phyloP scores from a whole-genome alignment of 2,888 invertebrate genomes.

The Pristionchus arcanus region DNA sequence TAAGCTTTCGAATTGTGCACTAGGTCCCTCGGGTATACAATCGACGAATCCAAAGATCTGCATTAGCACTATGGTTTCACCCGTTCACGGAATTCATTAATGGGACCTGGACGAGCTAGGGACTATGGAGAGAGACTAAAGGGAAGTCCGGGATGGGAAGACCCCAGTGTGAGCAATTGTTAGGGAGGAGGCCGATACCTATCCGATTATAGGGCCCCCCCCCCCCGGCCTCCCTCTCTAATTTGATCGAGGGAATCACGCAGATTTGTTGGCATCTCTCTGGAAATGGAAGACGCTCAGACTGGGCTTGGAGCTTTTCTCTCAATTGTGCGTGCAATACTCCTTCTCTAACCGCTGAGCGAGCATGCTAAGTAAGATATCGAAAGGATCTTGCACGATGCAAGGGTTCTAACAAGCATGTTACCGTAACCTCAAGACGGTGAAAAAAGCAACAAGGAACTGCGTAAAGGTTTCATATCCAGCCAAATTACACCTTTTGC shows the following conservation, averaged over 20 bases:
- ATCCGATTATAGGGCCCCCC: neutral
- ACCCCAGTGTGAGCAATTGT: neutral
- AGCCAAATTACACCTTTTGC: neutral
- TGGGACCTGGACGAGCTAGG: too few relatives aligned
- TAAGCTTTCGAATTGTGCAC: too few relatives aligned
- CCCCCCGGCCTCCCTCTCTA: neutral
- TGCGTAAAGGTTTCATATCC: neutral
- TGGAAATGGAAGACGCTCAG: neutral
- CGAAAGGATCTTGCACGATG: too few relatives aligned
- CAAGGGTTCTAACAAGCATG: too few relatives aligned
- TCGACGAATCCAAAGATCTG: too few relatives aligned
- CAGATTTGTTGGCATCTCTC: neutral
- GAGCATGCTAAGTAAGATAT: too few relatives aligned
- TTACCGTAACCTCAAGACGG: neutral
- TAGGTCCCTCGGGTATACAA: too few relatives aligned
- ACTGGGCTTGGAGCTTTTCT: neutral
- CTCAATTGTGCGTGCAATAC: neutral
- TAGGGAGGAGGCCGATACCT: slow-evolving; percentile 1
- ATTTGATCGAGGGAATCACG: neutral
- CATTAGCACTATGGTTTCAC: too few relatives aligned
- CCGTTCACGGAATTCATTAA: too few relatives aligned
- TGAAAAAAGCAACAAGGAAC: neutral
- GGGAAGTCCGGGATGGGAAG: neutral
- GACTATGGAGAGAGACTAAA: too few relatives aligned
- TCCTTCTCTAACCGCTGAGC: too few relatives aligned